Percentiles rank a stretch among this genome's conserved stretches.
Conservation (phyloP, 2,113 vertebrate genomes). For the Enhydra lutris region DNA sequence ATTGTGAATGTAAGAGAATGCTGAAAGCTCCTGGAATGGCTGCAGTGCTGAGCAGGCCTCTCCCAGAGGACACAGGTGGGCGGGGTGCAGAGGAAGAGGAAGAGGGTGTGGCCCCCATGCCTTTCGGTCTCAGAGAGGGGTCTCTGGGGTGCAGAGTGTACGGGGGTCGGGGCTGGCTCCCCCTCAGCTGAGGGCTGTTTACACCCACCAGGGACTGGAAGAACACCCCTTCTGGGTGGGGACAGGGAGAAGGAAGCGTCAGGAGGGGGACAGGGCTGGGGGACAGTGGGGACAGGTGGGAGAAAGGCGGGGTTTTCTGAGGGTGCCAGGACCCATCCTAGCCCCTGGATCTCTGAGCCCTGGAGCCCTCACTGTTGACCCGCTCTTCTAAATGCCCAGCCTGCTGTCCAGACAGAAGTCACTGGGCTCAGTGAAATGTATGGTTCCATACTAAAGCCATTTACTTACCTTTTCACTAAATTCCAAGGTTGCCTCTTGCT, state of each 20-base stretch:
- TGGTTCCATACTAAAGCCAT: background rate
- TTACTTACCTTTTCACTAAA: background rate
- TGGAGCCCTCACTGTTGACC: background rate
- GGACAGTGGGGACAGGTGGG: background rate
- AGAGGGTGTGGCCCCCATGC: background rate
- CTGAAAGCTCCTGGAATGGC: background rate
- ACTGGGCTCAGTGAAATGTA: background rate
- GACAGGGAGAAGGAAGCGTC: background rate
- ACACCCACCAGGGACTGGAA: background rate
- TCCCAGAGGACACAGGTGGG: background rate
- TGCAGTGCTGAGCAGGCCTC: no score
- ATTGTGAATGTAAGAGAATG: background rate
- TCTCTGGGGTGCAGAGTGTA: background rate
- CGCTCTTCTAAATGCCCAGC: background rate
- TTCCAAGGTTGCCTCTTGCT: background rate
- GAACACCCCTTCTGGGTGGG: background rate
- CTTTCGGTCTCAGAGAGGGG: background rate
- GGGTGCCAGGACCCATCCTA: background rate
- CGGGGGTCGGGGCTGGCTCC: background rate
- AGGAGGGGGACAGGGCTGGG: fast-evolving
- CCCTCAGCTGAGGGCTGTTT: background rate
- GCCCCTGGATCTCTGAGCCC: background rate
- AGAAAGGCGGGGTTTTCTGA: background rate
- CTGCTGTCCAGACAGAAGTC: background rate
- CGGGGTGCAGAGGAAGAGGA: fast-evolving